phyloP scores from a whole-genome alignment of 2,888 invertebrate species.

The Labia minor region DNA sequence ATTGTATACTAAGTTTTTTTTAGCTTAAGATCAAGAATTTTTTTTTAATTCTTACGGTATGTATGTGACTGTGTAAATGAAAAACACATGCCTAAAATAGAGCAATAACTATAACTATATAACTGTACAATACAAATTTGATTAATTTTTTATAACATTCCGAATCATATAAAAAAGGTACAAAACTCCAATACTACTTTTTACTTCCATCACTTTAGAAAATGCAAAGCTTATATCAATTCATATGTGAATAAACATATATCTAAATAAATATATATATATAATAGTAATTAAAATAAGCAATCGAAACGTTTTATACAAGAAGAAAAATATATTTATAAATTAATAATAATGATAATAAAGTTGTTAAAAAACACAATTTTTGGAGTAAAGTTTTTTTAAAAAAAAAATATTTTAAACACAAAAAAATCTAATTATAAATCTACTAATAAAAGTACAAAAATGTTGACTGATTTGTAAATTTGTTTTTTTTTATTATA shows the following conservation, averaged over 20 bases:
- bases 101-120: not conserved
- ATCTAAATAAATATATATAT: too few species aligned
- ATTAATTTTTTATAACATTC: too few species aligned
- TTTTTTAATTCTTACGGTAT: too few species aligned
- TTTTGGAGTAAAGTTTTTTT: not conserved
- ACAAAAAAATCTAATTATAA: not conserved
- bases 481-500: not conserved
- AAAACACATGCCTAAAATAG: slow-evolving; percentile 6
- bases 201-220: too few species aligned
- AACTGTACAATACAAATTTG: too few species aligned
- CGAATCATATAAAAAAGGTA: too few species aligned
- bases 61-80: too few species aligned
- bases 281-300: not conserved
- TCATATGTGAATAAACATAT: too few species aligned
- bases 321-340: slow-evolving; percentile 7
- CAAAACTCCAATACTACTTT: too few species aligned
- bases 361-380: not conserved
- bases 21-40: too few species aligned
- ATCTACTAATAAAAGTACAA: not conserved
- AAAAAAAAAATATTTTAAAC: not conserved
- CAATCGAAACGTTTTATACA: not conserved
- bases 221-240: too few species aligned
- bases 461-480: slow-evolving; percentile 13
- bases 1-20: too few species aligned
- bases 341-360: not conserved